Conservation (phyloP, 2,888 invertebrate species). For the Ennomos fuscantarius region DNA sequence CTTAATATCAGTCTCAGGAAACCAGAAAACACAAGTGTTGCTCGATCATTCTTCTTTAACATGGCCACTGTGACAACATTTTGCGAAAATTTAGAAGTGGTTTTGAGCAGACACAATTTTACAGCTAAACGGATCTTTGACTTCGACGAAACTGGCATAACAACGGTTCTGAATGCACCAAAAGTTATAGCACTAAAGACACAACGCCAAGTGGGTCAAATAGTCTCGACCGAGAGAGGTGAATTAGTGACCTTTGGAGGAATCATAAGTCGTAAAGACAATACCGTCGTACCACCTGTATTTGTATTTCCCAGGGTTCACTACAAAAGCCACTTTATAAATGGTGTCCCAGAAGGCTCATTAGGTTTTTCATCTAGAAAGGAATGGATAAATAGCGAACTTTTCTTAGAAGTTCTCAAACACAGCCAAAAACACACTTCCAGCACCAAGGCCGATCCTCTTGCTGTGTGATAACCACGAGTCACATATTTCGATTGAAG, state of each 20-base stretch:
- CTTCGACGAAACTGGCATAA: too few relatives aligned
- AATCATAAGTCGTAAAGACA: conserved; percentile 49
- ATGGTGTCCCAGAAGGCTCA: conserved; percentile 39
- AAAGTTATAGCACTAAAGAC: too few relatives aligned
- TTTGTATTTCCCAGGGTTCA: conserved; percentile 46
- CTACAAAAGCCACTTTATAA: conserved; percentile 30
- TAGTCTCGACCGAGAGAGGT: conserved; percentile 55
- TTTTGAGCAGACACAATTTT: too few relatives aligned
- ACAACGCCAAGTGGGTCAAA: conserved; percentile 52
- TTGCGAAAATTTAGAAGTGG: too few relatives aligned
- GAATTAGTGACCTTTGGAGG: conserved; percentile 56
- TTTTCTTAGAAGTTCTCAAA: conserved; percentile 29
- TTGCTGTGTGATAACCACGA: conserved; percentile 34
- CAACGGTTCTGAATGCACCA: too few relatives aligned
- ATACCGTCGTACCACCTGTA: too few relatives aligned
- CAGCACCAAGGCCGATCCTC: conserved; percentile 34
- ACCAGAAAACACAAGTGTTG: too few relatives aligned
- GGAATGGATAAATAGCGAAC: conserved; percentile 36
- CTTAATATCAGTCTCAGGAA: too few relatives aligned
- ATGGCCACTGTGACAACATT: too few relatives aligned
- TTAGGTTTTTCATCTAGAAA: conserved; percentile 30
- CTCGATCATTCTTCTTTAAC: too few relatives aligned
- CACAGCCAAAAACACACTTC: conserved; percentile 26
- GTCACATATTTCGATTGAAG: conserved; percentile 28
- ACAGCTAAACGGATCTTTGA: too few relatives aligned